phyloP scores from a whole-genome alignment of 2,797 vertebrate genomes.

The Sternotherus odoratus region DNA sequence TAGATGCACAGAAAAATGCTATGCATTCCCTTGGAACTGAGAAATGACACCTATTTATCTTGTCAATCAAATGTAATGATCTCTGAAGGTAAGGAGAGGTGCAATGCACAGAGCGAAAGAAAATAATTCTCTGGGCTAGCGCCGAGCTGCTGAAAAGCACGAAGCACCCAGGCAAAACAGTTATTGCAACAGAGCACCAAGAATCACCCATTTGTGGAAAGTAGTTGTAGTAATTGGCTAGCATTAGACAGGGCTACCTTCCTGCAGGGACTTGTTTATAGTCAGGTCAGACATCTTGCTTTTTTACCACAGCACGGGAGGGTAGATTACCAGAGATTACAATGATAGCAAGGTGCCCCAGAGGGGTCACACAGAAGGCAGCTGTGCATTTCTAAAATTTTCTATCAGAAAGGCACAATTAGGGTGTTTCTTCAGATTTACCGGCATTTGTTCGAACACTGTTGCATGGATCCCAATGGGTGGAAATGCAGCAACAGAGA shows the following conservation, averaged over 20 bases:
- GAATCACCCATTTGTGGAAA: not conserved
- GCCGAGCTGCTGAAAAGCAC: conserved; percentile 4
- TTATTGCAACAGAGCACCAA: not conserved
- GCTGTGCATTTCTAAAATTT: not conserved
- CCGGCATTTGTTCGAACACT: not conserved
- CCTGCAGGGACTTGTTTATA: not conserved
- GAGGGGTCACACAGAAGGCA: not conserved
- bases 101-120: not conserved
- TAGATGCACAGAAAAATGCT: not conserved
- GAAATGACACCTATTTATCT: conserved; percentile 12
- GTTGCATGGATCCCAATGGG: not conserved
- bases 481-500: not conserved
- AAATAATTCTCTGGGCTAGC: not conserved
- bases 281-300: not conserved
- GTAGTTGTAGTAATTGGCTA: not conserved
- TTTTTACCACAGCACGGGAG: not conserved
- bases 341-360: not conserved
- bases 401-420: not conserved
- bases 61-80: not conserved
- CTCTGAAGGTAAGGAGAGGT: not conserved
- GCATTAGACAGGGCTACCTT: not conserved
- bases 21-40: not conserved
- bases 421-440: not conserved
- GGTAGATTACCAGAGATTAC: not conserved
- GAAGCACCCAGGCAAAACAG: not conserved